These are phyloP conservation scores for Aricia artaxerxes DNA, from an alignment of 2,888 invertebrate species.

Conservation along the genomic window DNA sequence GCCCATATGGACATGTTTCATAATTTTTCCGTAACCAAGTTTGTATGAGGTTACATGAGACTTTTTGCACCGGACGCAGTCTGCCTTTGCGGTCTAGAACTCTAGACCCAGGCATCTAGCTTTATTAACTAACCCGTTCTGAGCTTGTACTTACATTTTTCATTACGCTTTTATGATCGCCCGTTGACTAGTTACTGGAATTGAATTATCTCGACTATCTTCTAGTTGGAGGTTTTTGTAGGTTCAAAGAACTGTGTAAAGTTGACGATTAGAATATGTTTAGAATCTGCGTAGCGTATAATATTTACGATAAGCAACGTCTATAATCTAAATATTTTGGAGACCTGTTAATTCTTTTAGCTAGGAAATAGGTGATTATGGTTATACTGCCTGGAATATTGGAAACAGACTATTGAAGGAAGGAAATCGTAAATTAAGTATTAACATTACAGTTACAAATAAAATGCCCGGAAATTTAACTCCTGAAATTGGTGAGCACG, in stretches of 20 bases:
- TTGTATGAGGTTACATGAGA: conserved; percentile 19
- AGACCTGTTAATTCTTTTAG: no score
- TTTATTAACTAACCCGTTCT: conserved; percentile 30
- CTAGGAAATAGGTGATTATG: no score
- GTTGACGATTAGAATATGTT: background rate
- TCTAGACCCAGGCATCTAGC: conserved; percentile 37
- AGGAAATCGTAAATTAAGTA: no score
- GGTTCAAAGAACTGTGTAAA: background rate
- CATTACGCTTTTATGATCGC: conserved; percentile 26
- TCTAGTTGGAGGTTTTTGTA: conserved; percentile 34
- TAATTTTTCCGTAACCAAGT: conserved; percentile 43
- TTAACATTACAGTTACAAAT: no score
- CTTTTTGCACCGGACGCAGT: conserved; percentile 39
- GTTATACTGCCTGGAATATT: no score
- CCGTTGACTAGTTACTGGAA: conserved; percentile 28
- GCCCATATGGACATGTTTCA: conserved; percentile 45
- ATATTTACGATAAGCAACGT: no score
- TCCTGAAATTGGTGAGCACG: background rate
- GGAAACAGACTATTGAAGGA: no score
- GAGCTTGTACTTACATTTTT: conserved; percentile 24
- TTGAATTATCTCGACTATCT: conserved; percentile 25
- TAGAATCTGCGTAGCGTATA: background rate
- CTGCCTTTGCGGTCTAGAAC: conserved; percentile 38
- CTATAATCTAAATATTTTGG: no score
- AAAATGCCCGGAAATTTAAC: conserved; percentile 13